phyloP scores from a whole-genome alignment of 1,140 invertebrate genomes.

The Bombus haemorrhoidalis region DNA sequence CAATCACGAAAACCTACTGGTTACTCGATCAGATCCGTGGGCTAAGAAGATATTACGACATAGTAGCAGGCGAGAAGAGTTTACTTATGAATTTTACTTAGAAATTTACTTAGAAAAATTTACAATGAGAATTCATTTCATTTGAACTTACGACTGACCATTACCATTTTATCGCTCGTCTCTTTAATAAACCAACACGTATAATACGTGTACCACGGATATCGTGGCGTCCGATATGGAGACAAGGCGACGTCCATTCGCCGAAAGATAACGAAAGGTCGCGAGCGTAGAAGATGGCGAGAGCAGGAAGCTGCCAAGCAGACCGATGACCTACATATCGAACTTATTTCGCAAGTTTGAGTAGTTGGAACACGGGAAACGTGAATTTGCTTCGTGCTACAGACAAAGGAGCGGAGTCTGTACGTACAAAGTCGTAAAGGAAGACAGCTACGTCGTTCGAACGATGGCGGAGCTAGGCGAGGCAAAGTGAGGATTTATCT shows the following conservation, averaged over 20 bases:
- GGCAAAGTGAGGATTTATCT: constrained; percentile 7
- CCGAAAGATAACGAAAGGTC: neutral
- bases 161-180: too few species aligned
- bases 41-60: too few species aligned
- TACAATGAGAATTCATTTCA: too few species aligned
- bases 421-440: constrained; percentile 6
- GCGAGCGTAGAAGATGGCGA: constrained; percentile 4
- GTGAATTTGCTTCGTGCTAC: neutral
- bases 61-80: too few species aligned
- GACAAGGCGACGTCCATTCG: too few species aligned
- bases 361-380: neutral
- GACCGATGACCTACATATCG: constrained; percentile 8
- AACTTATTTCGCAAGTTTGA: constrained; percentile 29
- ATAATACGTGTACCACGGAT: too few species aligned
- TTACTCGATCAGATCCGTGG: too few species aligned
- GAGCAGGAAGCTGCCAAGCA: neutral
- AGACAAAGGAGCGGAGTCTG: constrained; percentile 4
- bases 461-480: neutral
- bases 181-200: too few species aligned
- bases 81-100: too few species aligned
- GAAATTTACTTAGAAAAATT: too few species aligned
- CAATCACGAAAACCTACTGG: rapidly evolving
- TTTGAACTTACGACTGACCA: too few species aligned
- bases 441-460: neutral
- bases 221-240: too few species aligned